These are phyloP conservation scores for Urophycis tenuis DNA, from an alignment of 2,797 vertebrate genomes.

Conservation along the genomic window DNA sequence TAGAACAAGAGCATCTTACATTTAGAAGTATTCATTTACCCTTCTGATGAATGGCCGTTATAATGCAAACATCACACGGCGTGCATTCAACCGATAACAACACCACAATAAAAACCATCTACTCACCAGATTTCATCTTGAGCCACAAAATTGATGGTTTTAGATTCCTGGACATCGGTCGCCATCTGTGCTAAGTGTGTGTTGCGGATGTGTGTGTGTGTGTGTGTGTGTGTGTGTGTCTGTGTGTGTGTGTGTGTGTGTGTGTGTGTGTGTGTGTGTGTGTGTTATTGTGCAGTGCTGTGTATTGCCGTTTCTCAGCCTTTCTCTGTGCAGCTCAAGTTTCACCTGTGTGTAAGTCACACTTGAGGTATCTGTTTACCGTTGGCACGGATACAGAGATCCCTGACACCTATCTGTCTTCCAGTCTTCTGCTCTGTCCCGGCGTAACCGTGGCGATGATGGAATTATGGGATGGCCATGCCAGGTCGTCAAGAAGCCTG, in stretches of 20 bases:
- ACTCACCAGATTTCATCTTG: conserved; percentile 68
- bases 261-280: not conserved
- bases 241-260: too few relatives aligned
- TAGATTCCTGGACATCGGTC: conserved; percentile 29
- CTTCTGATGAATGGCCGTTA: not conserved
- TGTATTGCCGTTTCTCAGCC: not conserved
- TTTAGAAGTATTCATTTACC: not conserved
- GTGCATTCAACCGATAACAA: not conserved
- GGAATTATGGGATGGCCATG: not conserved
- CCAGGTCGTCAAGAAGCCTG: not conserved
- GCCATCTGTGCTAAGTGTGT: conserved; percentile 51
- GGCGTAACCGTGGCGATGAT: conserved; percentile 23
- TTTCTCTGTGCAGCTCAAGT: conserved; percentile 36
- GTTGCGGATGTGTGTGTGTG: too few relatives aligned
- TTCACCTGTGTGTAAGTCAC: conserved; percentile 49
- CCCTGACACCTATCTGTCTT: conserved; percentile 26
- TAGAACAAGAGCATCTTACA: not conserved
- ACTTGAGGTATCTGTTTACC: conserved; percentile 54
- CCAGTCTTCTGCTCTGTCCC: not conserved
- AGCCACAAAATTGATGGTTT: conserved; percentile 55
- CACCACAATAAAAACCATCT: not conserved
- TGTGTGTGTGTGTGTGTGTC: too few relatives aligned
- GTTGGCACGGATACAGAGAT: conserved; percentile 45
- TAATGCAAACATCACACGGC: not conserved
- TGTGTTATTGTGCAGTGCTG: not conserved